phyloP scores from a whole-genome alignment of 1,140 invertebrate genomes.

The Vollenhovia emeryi region DNA sequence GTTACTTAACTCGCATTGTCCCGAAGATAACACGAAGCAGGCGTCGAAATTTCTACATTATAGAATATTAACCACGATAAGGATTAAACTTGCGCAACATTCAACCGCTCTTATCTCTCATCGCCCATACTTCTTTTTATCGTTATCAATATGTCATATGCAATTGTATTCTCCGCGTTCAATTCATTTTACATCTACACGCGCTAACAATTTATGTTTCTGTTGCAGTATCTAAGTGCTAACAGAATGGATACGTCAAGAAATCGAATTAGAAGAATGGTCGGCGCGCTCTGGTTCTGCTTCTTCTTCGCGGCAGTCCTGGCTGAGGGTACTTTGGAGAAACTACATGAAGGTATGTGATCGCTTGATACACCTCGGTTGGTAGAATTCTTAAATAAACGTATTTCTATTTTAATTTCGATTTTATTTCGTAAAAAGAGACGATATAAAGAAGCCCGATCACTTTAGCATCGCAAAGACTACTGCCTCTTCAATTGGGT shows the following conservation, averaged over 20 bases:
- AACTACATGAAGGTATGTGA: slow-evolving; percentile 83
- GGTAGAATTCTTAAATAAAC: slow-evolving; percentile 21
- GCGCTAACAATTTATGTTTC: slow-evolving; percentile 58
- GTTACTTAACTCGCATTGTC: too few species aligned
- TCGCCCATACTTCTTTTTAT: too few species aligned
- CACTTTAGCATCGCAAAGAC: neutral
- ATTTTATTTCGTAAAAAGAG: neutral
- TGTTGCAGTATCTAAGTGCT: slow-evolving; percentile 79
- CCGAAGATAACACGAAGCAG: too few species aligned
- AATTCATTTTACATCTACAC: neutral
- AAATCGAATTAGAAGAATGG: slow-evolving; percentile 76
- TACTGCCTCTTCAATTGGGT: slow-evolving; percentile 26
- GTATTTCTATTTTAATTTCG: neutral
- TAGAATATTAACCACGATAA: too few species aligned
- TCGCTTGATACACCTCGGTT: neutral
- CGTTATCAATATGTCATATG: neutral
- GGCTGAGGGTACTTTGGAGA: slow-evolving; percentile 81
- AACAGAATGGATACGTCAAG: slow-evolving; percentile 81
- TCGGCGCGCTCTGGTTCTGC: slow-evolving; percentile 75
- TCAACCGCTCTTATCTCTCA: too few species aligned
- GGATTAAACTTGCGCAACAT: too few species aligned
- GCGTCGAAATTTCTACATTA: too few species aligned
- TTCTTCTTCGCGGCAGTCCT: slow-evolving; percentile 75
- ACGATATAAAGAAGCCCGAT: slow-evolving; percentile 9
- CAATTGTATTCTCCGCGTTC: neutral